Percentiles rank a stretch among this genome's conserved stretches.
Evolutionary conservation across 2,113 vertebrate species (phyloP).

Genomic region (Ibidorhyncha struthersii): DNA sequence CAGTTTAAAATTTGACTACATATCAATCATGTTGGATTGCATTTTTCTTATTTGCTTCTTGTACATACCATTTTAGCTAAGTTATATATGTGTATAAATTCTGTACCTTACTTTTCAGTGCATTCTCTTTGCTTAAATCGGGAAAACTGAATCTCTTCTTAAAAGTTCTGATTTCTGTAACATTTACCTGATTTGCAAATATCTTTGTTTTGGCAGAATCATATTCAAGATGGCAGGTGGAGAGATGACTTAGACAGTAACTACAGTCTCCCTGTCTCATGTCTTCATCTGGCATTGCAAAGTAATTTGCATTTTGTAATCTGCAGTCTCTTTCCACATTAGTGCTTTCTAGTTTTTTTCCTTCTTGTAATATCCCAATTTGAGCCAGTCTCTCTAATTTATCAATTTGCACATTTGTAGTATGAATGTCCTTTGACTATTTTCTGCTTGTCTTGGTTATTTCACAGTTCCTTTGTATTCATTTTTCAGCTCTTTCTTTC

Average conservation of each 20-base stretch:
- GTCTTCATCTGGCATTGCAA: background rate
- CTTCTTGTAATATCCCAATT: background rate
- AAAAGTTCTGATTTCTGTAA: background rate
- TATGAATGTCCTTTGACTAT: background rate
- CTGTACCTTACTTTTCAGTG: background rate
- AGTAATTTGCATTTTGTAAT: background rate
- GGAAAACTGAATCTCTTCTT: background rate
- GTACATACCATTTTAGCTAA: background rate
- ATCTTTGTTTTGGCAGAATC: background rate
- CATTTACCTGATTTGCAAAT: background rate
- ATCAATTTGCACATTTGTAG: background rate
- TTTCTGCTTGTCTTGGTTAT: background rate
- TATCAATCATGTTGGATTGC: background rate
- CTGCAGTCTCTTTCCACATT: background rate
- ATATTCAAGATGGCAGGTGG: background rate
- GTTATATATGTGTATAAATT: background rate
- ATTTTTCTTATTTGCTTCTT: background rate
- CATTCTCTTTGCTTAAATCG: background rate
- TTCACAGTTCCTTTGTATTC: background rate
- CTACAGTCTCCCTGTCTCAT: background rate
- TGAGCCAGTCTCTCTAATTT: background rate
- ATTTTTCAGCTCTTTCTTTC: background rate
- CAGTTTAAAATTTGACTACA: background rate
- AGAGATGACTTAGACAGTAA: background rate
- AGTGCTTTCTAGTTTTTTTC: background rate